phyloP scores from a whole-genome alignment of 2,113 vertebrate species.

The Cairina moschata region DNA sequence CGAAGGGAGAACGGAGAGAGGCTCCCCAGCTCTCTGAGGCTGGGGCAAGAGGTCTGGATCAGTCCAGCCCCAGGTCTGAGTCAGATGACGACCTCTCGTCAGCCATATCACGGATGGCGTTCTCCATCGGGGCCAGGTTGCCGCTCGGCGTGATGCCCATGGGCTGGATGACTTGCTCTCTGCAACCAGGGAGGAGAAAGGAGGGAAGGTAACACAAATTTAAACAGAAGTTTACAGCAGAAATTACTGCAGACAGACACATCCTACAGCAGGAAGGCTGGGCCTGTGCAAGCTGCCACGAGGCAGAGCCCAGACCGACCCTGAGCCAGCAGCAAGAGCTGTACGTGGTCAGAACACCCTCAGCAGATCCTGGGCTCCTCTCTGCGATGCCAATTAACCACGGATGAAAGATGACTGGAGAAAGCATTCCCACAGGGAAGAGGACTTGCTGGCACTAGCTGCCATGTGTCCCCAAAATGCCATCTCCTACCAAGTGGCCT shows the following conservation, averaged over 20 bases:
- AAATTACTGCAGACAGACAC: rapidly evolving
- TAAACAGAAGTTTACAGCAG: neutral
- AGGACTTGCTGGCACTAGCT: neutral
- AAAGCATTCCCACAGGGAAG: neutral
- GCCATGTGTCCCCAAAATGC: neutral
- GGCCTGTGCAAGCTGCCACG: neutral
- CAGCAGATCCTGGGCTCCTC: neutral
- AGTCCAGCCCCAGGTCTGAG: constrained; percentile 80
- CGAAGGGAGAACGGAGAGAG: neutral
- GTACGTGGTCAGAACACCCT: neutral
- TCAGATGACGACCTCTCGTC: constrained; percentile 78
- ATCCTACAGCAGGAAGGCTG: rapidly evolving
- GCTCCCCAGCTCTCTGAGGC: neutral
- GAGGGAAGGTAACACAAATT: neutral
- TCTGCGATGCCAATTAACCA: neutral
- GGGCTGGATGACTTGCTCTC: constrained; percentile 88
- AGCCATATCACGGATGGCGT: constrained; percentile 71
- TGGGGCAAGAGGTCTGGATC: constrained; percentile 1
- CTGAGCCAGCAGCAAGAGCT: no score
- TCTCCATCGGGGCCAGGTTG: constrained; percentile 84
- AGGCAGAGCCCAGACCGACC: neutral
- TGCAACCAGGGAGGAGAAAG: constrained; percentile 26
- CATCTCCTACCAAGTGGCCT: neutral
- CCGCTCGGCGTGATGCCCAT: constrained; percentile 89
- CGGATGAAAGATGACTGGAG: neutral